Evolutionary conservation across 2,113 vertebrate genomes (phyloP).

Genomic region (Sphaerodactylus townsendi): DNA sequence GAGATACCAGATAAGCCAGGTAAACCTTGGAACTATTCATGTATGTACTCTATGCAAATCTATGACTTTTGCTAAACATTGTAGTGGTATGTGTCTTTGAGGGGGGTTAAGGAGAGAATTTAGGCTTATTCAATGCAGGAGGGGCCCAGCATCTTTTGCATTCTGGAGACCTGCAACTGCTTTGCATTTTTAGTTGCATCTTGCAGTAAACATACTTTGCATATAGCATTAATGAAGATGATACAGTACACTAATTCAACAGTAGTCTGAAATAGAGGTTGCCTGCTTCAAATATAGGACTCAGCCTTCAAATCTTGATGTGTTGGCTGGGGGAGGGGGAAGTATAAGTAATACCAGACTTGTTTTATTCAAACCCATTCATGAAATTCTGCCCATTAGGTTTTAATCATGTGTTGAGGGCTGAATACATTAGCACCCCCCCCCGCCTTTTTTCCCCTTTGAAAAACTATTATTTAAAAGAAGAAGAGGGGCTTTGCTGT

Average conservation of each 20-base stretch:
- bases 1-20: neutral
- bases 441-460: no score
- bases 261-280: neutral
- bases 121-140: neutral
- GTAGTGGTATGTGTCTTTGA: no score
- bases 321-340: no score
- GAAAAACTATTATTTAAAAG: no score
- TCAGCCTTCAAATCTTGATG: neutral
- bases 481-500: no score
- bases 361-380: no score
- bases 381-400: no score
- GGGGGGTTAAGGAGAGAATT: neutral
- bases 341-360: no score
- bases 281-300: neutral
- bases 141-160: neutral
- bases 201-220: slow-evolving; percentile 1
- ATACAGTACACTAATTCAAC: neutral
- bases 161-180: neutral
- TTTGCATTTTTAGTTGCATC: slow-evolving; percentile 4
- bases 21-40: neutral
- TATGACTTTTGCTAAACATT: neutral
- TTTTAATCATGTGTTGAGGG: no score
- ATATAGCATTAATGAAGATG: neutral
- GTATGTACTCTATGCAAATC: neutral
- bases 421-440: neutral